Conservation (phyloP, 1,140 invertebrate species). For the Goniozus legneri region DNA sequence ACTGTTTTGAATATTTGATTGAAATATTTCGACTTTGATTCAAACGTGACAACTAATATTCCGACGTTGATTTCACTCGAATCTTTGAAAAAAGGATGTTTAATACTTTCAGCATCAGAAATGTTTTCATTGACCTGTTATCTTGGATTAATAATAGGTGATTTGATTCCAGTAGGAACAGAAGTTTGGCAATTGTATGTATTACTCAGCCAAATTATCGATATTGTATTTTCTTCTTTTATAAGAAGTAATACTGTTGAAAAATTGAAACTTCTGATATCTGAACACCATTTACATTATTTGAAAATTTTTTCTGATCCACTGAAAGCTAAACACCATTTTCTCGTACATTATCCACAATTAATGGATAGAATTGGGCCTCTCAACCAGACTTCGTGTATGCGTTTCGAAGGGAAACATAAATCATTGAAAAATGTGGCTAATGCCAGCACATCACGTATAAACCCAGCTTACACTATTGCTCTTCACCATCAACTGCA, state of each 20-base stretch:
- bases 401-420: constrained; percentile 30
- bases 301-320: constrained; percentile 13
- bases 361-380: constrained; percentile 25
- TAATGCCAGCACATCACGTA: constrained; percentile 12
- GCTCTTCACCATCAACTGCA: constrained; percentile 25
- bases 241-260: constrained; percentile 7
- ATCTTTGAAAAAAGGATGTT: neutral
- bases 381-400: constrained; percentile 22
- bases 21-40: constrained; percentile 13
- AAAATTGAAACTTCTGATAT: constrained; percentile 16
- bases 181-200: constrained; percentile 20
- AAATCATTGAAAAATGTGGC: constrained; percentile 20
- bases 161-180: constrained; percentile 16
- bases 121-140: constrained; percentile 2
- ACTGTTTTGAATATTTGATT: constrained; percentile 18
- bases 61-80: neutral
- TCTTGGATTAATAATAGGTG: constrained; percentile 5
- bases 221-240: constrained; percentile 7
- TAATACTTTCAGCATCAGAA: constrained; percentile 5
- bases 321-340: constrained; percentile 30
- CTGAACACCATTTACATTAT: constrained; percentile 20
- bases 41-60: constrained; percentile 2
- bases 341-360: constrained; percentile 25
- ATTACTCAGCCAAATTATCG: constrained; percentile 18
- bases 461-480: constrained; percentile 23